A percentile compares a stretch with the other conserved stretches of the same genome.
These are phyloP conservation scores for Melinaea menophilus DNA, from an alignment of 2,888 invertebrate species.

Conservation along the genomic window DNA sequence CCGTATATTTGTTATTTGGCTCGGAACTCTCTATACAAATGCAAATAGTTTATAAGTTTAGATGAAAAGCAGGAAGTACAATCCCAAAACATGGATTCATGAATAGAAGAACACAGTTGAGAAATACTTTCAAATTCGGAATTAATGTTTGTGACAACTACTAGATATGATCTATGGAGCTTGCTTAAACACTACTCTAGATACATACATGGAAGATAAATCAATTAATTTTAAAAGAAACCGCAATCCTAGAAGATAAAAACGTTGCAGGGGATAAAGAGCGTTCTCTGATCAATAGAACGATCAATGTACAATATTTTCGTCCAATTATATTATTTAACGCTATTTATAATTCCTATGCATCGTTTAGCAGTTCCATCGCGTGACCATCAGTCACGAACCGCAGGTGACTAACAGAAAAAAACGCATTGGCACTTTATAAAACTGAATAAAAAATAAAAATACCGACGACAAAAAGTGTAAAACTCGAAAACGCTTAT, in stretches of 20 bases:
- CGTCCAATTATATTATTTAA: neutral
- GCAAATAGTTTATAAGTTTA: constrained; percentile 14
- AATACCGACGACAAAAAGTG: neutral
- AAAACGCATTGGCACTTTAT: neutral
- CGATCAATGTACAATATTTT: neutral
- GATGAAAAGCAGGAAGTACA: constrained; percentile 17
- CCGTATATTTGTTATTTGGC: neutral
- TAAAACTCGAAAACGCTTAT: neutral
- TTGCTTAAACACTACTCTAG: neutral
- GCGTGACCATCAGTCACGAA: constrained; percentile 15
- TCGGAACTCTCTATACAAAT: constrained; percentile 5
- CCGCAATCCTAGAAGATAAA: no score
- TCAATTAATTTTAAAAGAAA: no score
- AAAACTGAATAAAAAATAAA: neutral
- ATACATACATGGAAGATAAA: no score
- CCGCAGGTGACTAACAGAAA: constrained; percentile 3
- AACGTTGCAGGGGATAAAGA: neutral
- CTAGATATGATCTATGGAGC: constrained; percentile 21
- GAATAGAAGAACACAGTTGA: constrained; percentile 28
- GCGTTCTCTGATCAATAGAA: neutral
- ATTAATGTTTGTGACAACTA: constrained; percentile 25
- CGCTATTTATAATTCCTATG: constrained; percentile 1
- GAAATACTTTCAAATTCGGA: constrained; percentile 24
- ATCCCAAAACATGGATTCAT: constrained; percentile 26
- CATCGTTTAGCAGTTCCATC: neutral